Evolutionary conservation across 2,797 vertebrate genomes (phyloP).

Genomic region (Paramormyrops hopkinsi): DNA sequence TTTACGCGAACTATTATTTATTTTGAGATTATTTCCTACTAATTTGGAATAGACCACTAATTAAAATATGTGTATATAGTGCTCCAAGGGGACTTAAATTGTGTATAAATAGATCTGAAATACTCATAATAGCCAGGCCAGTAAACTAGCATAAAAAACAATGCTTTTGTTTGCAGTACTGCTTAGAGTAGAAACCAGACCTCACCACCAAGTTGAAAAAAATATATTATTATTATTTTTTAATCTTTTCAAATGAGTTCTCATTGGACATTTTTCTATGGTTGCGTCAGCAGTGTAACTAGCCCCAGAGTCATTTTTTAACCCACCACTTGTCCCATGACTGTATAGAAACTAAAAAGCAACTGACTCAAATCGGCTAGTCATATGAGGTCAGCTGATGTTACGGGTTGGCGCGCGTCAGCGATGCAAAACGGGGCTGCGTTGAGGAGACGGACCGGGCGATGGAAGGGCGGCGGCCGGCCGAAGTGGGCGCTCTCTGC

Average conservation of each 20-base stretch:
- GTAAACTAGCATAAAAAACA: not conserved
- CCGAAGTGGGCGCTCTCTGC: not conserved
- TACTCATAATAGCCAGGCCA: not conserved
- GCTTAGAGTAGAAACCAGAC: not conserved
- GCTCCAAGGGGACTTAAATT: not conserved
- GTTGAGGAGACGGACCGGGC: not conserved
- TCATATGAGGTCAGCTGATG: conserved; percentile 35
- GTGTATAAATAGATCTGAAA: not conserved
- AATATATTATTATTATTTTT: not conserved
- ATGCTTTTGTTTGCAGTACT: not conserved
- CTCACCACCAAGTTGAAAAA: not conserved
- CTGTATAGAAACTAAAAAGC: conserved; percentile 23
- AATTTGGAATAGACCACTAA: not conserved
- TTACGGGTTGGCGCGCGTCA: not conserved
- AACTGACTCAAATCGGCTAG: conserved; percentile 35
- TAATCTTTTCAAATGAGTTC: not conserved
- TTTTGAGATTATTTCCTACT: not conserved
- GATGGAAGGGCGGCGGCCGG: not conserved
- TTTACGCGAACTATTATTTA: not conserved
- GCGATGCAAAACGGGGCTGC: not conserved
- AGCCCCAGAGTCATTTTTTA: not conserved
- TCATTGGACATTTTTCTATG: not conserved
- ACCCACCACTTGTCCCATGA: conserved; percentile 5
- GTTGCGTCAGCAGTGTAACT: not conserved
- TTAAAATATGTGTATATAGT: not conserved